Base-by-base conservation (phyloP, 1,140 invertebrate genomes). In the Drosophila sulfurigaster region DNA sequence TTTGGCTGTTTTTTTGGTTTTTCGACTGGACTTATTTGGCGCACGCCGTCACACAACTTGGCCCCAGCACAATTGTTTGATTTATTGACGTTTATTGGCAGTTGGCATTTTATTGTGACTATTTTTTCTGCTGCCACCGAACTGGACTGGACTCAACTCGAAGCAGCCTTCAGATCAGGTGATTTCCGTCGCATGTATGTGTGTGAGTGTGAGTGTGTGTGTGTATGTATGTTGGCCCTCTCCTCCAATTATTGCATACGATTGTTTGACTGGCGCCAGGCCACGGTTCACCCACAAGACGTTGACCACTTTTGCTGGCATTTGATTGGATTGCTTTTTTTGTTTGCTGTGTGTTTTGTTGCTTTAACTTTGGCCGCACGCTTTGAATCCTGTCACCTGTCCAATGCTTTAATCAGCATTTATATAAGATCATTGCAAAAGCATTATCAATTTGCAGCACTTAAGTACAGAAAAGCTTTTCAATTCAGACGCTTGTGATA, bases 61-160 rank as follows among this genome's bases (percentile, higher is more conserved):
- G 82, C 76, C 75, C 65, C 70, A 38, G 79, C 65, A 82, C 82
- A 88, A 87, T 82, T 82, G 83, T 80, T 88, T 87, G 83, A 87
- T 87, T 89, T 89, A 89, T 89, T 79, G 81, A 74, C 78, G 69
- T 77, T 89, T 81, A 89, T 89, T 89, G 85, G 81, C 81, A 89
- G 81, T 89, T 89, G 85, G 81, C 85, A 89, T 89, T 89, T 89
- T 79, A 83, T 89, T 89, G 81, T 81, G 80, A 88, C 80, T 83
- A 64, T 66, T 80, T 75, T 71, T 70, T 48, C 45, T 13, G 49
- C 57, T 52, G 60, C 15, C 49, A 45, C 30, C 32, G 49, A 25
- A 48, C 54, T 11, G 13, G 15, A 38, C 15, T 10, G 11, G 38
- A 35, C 38, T 32, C 7, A 10, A 38, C 7, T 38, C 2, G 35